Percentiles rank a stretch among this genome's conserved stretches.
These are phyloP conservation scores for Coracias cyanogaster DNA, from an alignment of 2,797 vertebrate genomes.

Conservation along the genomic window DNA sequence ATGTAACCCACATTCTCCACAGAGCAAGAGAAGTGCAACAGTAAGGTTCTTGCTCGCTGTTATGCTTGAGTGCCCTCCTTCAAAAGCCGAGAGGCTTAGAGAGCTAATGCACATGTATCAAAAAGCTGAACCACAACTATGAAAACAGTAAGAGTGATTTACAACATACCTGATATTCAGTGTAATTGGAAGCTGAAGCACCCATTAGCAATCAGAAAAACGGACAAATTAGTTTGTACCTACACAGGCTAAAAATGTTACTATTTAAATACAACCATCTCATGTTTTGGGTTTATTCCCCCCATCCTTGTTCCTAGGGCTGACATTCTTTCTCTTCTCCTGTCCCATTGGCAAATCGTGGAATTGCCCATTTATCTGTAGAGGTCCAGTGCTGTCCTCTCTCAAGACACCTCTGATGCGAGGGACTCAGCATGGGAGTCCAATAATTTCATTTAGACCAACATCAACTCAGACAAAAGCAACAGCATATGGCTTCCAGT, in stretches of 20 bases:
- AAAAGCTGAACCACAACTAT: not conserved
- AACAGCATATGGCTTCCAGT: not conserved
- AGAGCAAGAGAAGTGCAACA: not conserved
- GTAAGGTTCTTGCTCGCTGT: not conserved
- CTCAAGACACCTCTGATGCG: not conserved
- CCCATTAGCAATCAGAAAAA: constrained; percentile 32
- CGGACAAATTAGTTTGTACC: constrained; percentile 26
- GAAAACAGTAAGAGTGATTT: not conserved
- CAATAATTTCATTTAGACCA: not conserved
- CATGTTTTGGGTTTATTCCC: not conserved
- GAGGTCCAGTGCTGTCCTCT: not conserved
- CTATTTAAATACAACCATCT: not conserved
- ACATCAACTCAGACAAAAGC: not conserved
- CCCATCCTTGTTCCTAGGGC: not conserved
- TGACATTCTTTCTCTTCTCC: not conserved
- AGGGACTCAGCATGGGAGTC: not conserved
- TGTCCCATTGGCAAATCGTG: not conserved
- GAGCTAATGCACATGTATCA: not conserved
- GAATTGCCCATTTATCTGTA: not conserved
- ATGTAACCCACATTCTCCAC: not conserved
- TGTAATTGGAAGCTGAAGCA: constrained; percentile 19
- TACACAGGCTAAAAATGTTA: not conserved
- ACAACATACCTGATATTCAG: not conserved
- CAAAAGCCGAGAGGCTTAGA: not conserved
- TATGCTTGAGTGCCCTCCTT: not conserved